Evolutionary conservation across 2,113 vertebrate genomes (phyloP).

Genomic region (Saccopteryx leptura): DNA sequence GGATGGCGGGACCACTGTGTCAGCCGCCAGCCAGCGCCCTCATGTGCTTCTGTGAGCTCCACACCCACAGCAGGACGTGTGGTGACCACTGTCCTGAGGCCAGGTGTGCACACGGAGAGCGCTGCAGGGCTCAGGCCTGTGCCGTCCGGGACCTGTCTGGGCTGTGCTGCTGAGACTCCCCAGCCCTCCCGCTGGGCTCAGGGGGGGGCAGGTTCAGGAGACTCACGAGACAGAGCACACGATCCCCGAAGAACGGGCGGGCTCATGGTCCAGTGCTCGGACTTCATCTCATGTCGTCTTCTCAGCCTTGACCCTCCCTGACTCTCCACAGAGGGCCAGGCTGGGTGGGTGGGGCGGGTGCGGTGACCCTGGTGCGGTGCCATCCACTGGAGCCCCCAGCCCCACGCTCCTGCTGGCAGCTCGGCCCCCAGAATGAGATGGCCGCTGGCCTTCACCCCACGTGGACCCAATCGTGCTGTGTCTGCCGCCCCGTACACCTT

Average conservation of each 20-base stretch:
- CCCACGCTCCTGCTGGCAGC: too few relatives aligned
- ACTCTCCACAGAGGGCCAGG: background rate
- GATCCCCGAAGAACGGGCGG: background rate
- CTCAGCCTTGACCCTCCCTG: background rate
- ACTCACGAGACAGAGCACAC: fast-evolving
- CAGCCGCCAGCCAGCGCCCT: too few relatives aligned
- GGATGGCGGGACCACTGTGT: fast-evolving
- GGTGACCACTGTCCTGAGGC: too few relatives aligned
- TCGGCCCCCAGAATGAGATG: too few relatives aligned
- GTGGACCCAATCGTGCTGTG: background rate
- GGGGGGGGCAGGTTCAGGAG: background rate
- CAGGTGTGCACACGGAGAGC: too few relatives aligned
- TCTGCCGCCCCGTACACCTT: background rate
- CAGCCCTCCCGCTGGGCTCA: fast-evolving
- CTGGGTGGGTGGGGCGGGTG: background rate
- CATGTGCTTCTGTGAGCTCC: fast-evolving
- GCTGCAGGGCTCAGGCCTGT: too few relatives aligned
- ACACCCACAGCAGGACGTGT: fast-evolving
- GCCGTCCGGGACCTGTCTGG: background rate
- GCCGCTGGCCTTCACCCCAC: background rate
- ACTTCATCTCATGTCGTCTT: background rate
- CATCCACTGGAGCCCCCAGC: background rate
- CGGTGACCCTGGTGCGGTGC: background rate
- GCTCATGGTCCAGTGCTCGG: fast-evolving
- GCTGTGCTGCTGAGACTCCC: fast-evolving